Evolutionary conservation across 1,140 invertebrate genomes (phyloP).

Genomic region (Cherax quadricarinatus): DNA sequence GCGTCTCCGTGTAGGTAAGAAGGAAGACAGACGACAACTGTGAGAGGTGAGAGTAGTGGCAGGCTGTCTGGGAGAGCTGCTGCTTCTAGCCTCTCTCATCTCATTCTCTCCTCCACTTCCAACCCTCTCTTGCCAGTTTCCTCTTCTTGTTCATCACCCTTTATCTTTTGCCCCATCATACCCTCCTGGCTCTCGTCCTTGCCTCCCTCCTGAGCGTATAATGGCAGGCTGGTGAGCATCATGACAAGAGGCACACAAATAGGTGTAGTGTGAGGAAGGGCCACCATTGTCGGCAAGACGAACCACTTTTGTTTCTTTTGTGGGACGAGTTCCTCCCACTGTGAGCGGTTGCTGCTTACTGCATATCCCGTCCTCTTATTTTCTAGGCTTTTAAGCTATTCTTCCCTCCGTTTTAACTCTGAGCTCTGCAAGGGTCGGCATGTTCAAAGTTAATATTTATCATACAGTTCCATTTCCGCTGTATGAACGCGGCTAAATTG

Average conservation of each 20-base stretch:
- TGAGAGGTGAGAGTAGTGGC: no score
- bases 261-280: conserved; percentile 50
- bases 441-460: conserved; percentile 2
- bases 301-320: conserved; percentile 64
- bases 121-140: neutral
- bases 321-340: conserved; percentile 53
- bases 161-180: neutral
- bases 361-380: neutral
- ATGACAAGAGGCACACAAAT: conserved; percentile 33
- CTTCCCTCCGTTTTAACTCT: neutral
- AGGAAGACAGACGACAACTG: no score
- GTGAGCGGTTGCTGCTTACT: conserved; percentile 16
- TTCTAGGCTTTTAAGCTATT: neutral
- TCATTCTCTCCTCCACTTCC: neutral
- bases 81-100: neutral
- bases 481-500: neutral
- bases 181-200: neutral
- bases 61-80: no score
- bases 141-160: neutral
- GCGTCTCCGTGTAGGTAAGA: no score
- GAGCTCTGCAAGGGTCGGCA: conserved; percentile 1
- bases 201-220: neutral
- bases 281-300: conserved; percentile 52
- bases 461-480: conserved; percentile 28
- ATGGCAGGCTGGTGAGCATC: conserved; percentile 53